A percentile compares a stretch with the other conserved stretches of the same genome.
These are phyloP conservation scores for Periphyllus acericola DNA, from an alignment of 2,888 invertebrate genomes.

Conservation along the genomic window DNA sequence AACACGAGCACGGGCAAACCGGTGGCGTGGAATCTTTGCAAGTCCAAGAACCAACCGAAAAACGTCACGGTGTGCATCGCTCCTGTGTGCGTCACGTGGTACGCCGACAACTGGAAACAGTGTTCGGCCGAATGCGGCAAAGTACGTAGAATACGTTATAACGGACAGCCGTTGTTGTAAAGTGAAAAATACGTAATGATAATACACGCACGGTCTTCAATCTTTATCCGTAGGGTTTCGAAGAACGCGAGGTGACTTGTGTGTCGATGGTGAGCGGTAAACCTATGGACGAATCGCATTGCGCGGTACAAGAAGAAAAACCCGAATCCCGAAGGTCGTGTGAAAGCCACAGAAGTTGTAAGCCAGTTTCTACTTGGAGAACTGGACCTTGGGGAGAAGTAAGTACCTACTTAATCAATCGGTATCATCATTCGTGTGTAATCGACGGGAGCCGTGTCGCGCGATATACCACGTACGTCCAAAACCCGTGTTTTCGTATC, in stretches of 20 bases:
- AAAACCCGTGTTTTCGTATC: too few relatives aligned
- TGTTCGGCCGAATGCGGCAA: slow-evolving; percentile 66
- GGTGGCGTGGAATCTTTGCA: slow-evolving; percentile 63
- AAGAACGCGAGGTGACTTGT: slow-evolving; percentile 50
- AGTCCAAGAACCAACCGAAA: slow-evolving; percentile 62
- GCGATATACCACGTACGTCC: too few relatives aligned
- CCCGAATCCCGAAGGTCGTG: slow-evolving; percentile 50
- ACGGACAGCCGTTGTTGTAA: background rate
- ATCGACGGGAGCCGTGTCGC: too few relatives aligned
- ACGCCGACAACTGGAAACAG: slow-evolving; percentile 67
- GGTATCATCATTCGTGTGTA: background rate
- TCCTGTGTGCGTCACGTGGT: slow-evolving; percentile 68
- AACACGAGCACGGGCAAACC: slow-evolving; percentile 66
- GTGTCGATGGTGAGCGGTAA: slow-evolving; percentile 38
- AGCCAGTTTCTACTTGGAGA: slow-evolving; percentile 62
- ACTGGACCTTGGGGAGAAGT: slow-evolving; percentile 68
- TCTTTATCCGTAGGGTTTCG: slow-evolving; percentile 25
- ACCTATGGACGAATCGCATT: slow-evolving; percentile 47
- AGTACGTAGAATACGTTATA: slow-evolving; percentile 66
- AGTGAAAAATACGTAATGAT: background rate
- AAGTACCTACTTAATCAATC: slow-evolving; percentile 63
- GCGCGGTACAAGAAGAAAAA: slow-evolving; percentile 50
- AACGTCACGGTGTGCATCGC: slow-evolving; percentile 62
- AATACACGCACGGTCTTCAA: background rate
- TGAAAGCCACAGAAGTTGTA: slow-evolving; percentile 54